Percentiles rank a stretch among this genome's conserved stretches.
Conservation (phyloP, 2,888 invertebrate species). For the Thereva nobilitata region DNA sequence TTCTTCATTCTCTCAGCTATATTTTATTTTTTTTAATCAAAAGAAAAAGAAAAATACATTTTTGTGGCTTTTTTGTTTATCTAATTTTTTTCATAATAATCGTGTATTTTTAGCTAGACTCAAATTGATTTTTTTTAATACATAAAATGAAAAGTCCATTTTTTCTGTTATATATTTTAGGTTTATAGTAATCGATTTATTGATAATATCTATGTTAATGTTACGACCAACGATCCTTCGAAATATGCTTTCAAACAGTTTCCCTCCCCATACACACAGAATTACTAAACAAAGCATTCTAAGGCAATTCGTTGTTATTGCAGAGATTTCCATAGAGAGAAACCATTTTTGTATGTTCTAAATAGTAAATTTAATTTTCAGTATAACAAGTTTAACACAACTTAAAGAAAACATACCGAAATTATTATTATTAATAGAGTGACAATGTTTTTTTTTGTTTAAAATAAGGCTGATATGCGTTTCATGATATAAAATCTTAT, state of each 20-base stretch:
- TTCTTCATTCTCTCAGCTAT: too few species aligned
- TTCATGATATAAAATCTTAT: too few species aligned
- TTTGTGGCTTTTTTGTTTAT: neutral
- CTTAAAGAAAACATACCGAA: too few species aligned
- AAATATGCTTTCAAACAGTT: neutral
- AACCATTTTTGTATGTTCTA: too few species aligned
- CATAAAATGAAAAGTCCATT: conserved; percentile 16
- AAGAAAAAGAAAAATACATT: neutral
- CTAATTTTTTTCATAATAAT: conserved; percentile 10
- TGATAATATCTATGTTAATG: conserved; percentile 16
- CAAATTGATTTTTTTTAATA: conserved; percentile 16
- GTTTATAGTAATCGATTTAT: conserved; percentile 10
- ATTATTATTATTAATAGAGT: too few species aligned
- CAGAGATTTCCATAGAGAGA: too few species aligned
- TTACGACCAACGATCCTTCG: conserved; percentile 16
- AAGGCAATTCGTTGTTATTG: too few species aligned
- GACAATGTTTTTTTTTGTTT: too few species aligned
- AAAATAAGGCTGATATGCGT: too few species aligned
- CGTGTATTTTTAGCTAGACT: conserved; percentile 26
- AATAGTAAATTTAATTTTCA: too few species aligned
- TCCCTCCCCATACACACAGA: neutral
- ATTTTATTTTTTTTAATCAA: too few species aligned
- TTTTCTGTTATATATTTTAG: conserved; percentile 28
- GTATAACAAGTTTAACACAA: too few species aligned
- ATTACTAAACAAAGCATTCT: neutral